phyloP scores from a whole-genome alignment of 1,140 invertebrate species.

The Paracyclopina nana region DNA sequence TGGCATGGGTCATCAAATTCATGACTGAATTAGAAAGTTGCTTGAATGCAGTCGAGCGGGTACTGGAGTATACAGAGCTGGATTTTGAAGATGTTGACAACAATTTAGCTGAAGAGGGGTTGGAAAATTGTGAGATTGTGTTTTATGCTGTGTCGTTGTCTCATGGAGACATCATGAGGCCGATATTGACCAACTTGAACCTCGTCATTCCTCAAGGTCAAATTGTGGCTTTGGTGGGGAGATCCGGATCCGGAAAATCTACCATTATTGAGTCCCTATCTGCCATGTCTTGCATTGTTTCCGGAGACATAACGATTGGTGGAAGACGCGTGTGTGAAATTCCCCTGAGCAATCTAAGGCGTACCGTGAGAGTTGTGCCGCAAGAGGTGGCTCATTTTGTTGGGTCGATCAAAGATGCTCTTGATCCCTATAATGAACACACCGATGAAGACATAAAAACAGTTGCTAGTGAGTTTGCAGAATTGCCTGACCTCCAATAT shows the following conservation, averaged over 20 bases:
- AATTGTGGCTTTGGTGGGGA: constrained; percentile 54
- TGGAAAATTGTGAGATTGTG: constrained; percentile 6
- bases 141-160: constrained; percentile 5
- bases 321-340: constrained; percentile 40
- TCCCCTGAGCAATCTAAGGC: constrained; percentile 44
- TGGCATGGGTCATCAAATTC: constrained; percentile 60
- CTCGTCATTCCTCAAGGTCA: constrained; percentile 36
- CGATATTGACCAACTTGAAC: constrained; percentile 33
- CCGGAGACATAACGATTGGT: constrained; percentile 46
- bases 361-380: constrained; percentile 38
- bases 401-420: constrained; percentile 36
- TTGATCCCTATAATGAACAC: constrained; percentile 33
- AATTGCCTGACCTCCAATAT: constrained; percentile 32
- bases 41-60: constrained; percentile 49
- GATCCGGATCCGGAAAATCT: constrained; percentile 58
- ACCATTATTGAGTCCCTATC: constrained; percentile 47
- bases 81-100: constrained; percentile 34
- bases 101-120: constrained; percentile 15
- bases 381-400: constrained; percentile 39
- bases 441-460: constrained; percentile 34
- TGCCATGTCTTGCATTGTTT: constrained; percentile 36
- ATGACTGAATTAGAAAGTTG: constrained; percentile 55
- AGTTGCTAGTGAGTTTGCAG: constrained; percentile 28
- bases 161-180: constrained; percentile 17
- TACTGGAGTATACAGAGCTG: constrained; percentile 37